Evolutionary conservation across 2,888 invertebrate species (phyloP), one percentile per base, ranked within the genome.

Genomic region (Drosophila tanythrix): DNA sequence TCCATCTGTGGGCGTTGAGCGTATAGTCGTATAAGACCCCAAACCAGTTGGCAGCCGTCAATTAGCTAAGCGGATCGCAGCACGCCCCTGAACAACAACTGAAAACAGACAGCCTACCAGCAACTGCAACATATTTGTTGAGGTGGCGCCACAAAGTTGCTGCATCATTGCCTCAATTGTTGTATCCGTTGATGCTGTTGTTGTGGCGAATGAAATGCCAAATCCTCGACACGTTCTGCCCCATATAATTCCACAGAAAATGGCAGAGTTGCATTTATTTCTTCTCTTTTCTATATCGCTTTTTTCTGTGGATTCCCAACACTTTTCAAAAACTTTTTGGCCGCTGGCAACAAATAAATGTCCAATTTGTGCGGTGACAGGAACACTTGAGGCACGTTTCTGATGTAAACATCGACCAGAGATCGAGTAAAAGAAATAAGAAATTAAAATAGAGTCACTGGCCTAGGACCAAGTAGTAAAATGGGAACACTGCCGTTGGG

Each of bases 361-460:
- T 86, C 90, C 90, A 86, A 90, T 90, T 86, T 90, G 90, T 90
- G 90, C 87, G 81, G 87, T 90, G 85, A 90, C 85, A 86, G 85
- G 89, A 86, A 90, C 85, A 86, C 90, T 86, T 90, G 90, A 87
- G 84, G 85, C 85, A 86, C 85, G 85, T 86, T 86, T 86, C 89
- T 89, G 89, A 83, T 86, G 90, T 90, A 86, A 85, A 88, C 90
- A 90, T 83, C 56, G 89, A 71, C 65, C 82, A 81, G 68, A 66
- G 71, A 80, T 77, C 81, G 74, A 70, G 72, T 74, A 73, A 85
- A 25, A 15, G 25, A 25, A 25, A 46, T 15, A 46, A 25, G 25
- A 46, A 25, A 25, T 8, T 25, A 46, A 46, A 46, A 46, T 46
- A 8, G 79, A 88, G 83, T 86, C 82, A 88, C 87, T 76, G 68